Percentiles rank a stretch among this genome's conserved stretches.
These are phyloP conservation scores for Galeopterus variegatus DNA, from an alignment of 2,113 vertebrate genomes.

Conservation along the genomic window DNA sequence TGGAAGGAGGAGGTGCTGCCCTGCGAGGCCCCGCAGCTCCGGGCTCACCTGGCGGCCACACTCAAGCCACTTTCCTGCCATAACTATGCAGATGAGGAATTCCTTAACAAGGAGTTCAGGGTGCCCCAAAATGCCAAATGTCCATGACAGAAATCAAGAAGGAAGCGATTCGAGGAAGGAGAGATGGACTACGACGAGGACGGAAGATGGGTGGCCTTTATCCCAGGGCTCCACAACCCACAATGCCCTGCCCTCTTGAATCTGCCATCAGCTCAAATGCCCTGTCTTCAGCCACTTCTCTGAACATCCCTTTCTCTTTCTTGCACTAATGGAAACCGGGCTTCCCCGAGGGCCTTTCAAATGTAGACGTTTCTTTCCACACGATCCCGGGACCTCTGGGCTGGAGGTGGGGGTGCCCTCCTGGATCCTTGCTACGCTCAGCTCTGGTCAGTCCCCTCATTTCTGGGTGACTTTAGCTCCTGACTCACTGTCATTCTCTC, in stretches of 20 bases:
- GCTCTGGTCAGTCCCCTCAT: not conserved
- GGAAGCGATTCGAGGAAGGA: not conserved
- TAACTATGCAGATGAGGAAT: conserved; percentile 46
- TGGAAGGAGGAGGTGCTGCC: not conserved
- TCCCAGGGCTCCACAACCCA: not conserved
- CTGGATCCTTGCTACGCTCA: not conserved
- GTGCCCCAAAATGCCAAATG: not conserved
- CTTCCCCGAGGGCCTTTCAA: not conserved
- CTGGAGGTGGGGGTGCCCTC: not conserved
- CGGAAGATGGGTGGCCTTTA: not conserved
- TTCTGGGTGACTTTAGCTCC: not conserved
- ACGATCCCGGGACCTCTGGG: not conserved
- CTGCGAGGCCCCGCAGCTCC: not conserved
- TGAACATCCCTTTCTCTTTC: too few species aligned
- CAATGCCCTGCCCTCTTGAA: too few species aligned
- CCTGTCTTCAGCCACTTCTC: not conserved
- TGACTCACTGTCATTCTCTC: not conserved
- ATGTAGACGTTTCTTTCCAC: not conserved
- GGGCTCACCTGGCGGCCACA: conserved; percentile 78
- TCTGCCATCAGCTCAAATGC: not conserved
- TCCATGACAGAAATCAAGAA: not conserved
- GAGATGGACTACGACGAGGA: not conserved
- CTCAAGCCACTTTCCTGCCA: conserved; percentile 89
- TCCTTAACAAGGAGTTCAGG: conserved; percentile 88
- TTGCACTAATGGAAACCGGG: too few species aligned